Conservation (phyloP, 1,140 invertebrate species). For the Chlorops oryzae region DNA sequence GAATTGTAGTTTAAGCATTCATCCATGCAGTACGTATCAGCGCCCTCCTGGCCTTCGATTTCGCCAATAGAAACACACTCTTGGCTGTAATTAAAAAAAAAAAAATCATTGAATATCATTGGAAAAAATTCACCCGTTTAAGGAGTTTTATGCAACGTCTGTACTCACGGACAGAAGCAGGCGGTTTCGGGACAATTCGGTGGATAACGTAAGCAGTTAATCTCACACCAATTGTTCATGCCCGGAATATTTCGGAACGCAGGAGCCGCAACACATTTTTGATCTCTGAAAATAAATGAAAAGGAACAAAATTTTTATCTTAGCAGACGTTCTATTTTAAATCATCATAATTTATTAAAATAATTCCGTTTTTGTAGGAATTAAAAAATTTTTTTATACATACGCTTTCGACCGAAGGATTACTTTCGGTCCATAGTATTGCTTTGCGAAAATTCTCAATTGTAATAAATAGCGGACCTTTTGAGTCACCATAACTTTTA, state of each 20-base stretch:
- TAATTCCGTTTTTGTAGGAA: too few relatives aligned
- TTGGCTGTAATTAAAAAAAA: conserved; percentile 54
- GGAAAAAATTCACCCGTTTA: too few relatives aligned
- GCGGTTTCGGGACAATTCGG: conserved; percentile 70
- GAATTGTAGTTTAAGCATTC: conserved; percentile 69
- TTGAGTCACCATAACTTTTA: too few relatives aligned
- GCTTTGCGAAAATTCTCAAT: too few relatives aligned
- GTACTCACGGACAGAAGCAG: conserved; percentile 76
- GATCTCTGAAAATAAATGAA: conserved; percentile 54
- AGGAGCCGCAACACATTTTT: conserved; percentile 63
- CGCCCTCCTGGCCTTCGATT: conserved; percentile 61
- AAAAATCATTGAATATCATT: neutral
- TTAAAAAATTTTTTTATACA: too few relatives aligned
- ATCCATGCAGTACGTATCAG: conserved; percentile 77
- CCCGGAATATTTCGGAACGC: conserved; percentile 61
- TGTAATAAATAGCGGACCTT: too few relatives aligned
- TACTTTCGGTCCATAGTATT: too few relatives aligned
- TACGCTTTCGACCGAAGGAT: too few relatives aligned
- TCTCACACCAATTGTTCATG: conserved; percentile 74
- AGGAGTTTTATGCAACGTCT: too few relatives aligned
- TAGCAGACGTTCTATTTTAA: too few relatives aligned
- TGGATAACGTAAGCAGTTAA: conserved; percentile 76
- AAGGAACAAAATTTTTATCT: too few relatives aligned
- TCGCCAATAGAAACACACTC: conserved; percentile 73
- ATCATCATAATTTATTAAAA: too few relatives aligned